A percentile compares a stretch with the other conserved stretches of the same genome.
These are phyloP conservation scores for Zoanthus sociatus DNA, from an alignment of 92 coral and sea anemone species.

Conservation along the genomic window DNA sequence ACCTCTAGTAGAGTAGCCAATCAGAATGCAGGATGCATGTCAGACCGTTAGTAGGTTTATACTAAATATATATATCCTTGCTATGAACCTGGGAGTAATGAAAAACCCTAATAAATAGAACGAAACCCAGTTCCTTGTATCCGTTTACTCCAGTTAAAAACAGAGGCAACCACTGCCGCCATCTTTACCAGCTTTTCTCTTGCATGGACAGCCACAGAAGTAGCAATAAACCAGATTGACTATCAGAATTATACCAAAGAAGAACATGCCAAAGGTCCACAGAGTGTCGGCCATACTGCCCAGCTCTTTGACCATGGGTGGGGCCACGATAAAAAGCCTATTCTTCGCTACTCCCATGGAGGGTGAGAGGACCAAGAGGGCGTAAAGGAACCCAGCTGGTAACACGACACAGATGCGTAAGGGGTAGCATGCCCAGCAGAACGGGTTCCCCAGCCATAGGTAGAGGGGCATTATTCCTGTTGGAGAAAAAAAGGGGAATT, in stretches of 20 bases:
- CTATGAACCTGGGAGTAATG: too few relatives aligned
- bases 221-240: slow-evolving; percentile 74
- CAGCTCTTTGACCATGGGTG: slow-evolving; percentile 84
- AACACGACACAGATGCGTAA: slow-evolving; percentile 91
- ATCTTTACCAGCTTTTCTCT: slow-evolving; percentile 63
- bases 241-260: slow-evolving; percentile 88
- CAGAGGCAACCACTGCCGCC: slow-evolving; percentile 70
- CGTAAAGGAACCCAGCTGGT: slow-evolving; percentile 93
- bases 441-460: slow-evolving; percentile 98
- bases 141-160: slow-evolving; percentile 17
- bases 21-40: too few relatives aligned
- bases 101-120: too few relatives aligned
- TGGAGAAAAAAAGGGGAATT: background rate
- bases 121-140: too few relatives aligned
- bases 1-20: too few relatives aligned
- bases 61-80: too few relatives aligned
- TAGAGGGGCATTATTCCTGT: slow-evolving; percentile 95
- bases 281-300: slow-evolving; percentile 90
- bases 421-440: slow-evolving; percentile 98
- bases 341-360: slow-evolving; percentile 92
- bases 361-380: slow-evolving; percentile 87
- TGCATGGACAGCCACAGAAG: slow-evolving; percentile 84
- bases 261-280: slow-evolving; percentile 97
- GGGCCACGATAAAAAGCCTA: slow-evolving; percentile 88
- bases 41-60: too few relatives aligned